A percentile compares a stretch with the other conserved stretches of the same genome.
These are phyloP conservation scores for Mactromeris polynyma DNA, from an alignment of 2,888 invertebrate genomes.

Conservation along the genomic window DNA sequence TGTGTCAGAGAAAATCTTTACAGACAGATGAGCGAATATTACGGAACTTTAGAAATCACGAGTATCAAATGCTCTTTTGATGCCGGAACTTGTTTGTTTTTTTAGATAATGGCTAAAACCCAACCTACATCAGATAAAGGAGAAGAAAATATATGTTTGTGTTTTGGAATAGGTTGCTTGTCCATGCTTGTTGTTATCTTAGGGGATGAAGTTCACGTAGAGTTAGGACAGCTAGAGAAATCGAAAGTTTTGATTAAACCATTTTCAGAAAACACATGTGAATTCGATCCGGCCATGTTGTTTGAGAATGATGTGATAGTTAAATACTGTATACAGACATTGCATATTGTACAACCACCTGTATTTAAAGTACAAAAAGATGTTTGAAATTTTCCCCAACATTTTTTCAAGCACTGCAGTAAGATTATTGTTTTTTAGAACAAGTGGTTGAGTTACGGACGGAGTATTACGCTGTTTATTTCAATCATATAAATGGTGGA, in stretches of 20 bases:
- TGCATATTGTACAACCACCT: too few relatives aligned
- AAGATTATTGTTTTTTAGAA: too few relatives aligned
- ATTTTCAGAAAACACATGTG: not conserved
- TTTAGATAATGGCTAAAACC: constrained; percentile 49
- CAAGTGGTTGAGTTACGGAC: too few relatives aligned
- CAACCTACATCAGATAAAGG: constrained; percentile 5
- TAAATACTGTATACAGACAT: too few relatives aligned
- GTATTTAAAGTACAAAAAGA: too few relatives aligned
- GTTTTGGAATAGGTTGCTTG: not conserved
- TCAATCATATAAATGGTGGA: too few relatives aligned
- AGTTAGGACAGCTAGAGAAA: not conserved
- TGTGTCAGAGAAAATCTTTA: constrained; percentile 49
- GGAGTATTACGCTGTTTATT: too few relatives aligned
- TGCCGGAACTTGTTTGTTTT: constrained; percentile 44
- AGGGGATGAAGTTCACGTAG: not conserved
- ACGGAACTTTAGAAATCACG: constrained; percentile 38
- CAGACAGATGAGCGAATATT: constrained; percentile 44
- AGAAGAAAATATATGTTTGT: not conserved
- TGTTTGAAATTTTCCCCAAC: too few relatives aligned
- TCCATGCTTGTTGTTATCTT: not conserved
- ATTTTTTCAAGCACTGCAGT: too few relatives aligned
- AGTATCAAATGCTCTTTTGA: constrained; percentile 49
- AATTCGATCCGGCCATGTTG: too few relatives aligned
- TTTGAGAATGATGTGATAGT: too few relatives aligned
- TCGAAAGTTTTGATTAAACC: not conserved